Evolutionary conservation across 2,797 vertebrate species (phyloP).

Genomic region (Luscinia luscinia): DNA sequence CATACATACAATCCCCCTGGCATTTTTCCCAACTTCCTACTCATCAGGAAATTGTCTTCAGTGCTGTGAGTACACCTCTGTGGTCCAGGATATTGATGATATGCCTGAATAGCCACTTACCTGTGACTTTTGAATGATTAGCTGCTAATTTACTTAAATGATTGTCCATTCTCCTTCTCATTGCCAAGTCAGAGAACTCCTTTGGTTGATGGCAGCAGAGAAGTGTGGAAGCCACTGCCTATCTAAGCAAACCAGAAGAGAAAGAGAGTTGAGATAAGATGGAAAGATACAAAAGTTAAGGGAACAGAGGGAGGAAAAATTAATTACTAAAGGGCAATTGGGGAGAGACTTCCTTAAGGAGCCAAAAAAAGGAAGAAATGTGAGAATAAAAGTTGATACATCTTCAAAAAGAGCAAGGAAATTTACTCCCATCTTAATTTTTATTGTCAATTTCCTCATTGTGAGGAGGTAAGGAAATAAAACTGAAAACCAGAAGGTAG

Average conservation of each 20-base stretch:
- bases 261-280: neutral
- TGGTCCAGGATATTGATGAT: neutral
- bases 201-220: neutral
- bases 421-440: neutral
- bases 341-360: neutral
- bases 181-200: neutral
- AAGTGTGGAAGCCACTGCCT: neutral
- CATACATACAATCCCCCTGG: neutral
- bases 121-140: neutral
- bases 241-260: neutral
- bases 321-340: neutral
- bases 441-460: neutral
- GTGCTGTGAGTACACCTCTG: neutral
- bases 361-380: neutral
- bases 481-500: neutral
- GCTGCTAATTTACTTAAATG: neutral
- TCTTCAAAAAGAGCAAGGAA: neutral
- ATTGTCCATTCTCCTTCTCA: neutral
- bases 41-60: neutral
- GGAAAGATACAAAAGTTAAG: neutral
- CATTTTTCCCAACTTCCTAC: neutral
- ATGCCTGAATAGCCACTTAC: neutral
- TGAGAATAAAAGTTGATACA: neutral
- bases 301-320: neutral
- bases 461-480: neutral